Evolutionary conservation across 2,113 vertebrate genomes (phyloP).

Genomic region (Brachionichthys hirsutus): DNA sequence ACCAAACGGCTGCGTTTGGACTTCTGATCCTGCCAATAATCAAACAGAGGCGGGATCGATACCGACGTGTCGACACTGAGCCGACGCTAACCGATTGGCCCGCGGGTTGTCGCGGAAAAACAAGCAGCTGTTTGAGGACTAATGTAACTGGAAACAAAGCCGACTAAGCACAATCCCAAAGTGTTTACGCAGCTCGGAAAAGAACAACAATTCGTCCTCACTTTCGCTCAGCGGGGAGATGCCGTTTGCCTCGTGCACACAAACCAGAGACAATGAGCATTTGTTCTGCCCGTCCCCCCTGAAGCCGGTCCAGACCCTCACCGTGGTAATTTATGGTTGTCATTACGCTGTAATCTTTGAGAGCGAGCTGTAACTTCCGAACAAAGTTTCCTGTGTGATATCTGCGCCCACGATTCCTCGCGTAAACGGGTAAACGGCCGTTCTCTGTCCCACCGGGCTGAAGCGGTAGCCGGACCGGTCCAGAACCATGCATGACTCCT

Average conservation of each 20-base stretch:
- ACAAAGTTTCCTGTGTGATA: constrained; percentile 14
- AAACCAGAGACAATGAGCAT: constrained; percentile 19
- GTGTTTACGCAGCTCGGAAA: constrained; percentile 30
- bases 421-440: constrained; percentile 35
- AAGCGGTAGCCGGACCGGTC: constrained; percentile 52
- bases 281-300: constrained; percentile 15
- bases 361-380: constrained; percentile 12
- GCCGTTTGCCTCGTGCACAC: constrained; percentile 35
- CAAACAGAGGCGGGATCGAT: constrained; percentile 57
- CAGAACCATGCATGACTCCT: constrained; percentile 56
- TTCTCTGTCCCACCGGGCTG: constrained; percentile 45
- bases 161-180: constrained; percentile 40
- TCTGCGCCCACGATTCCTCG: not conserved
- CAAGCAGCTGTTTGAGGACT: constrained; percentile 40
- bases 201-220: constrained; percentile 42
- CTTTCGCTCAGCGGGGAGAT: constrained; percentile 30
- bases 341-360: constrained; percentile 19
- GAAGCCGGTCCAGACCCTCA: constrained; percentile 1
- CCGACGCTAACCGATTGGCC: constrained; percentile 40
- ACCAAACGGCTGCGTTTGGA: no score
- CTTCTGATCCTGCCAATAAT: constrained; percentile 57
- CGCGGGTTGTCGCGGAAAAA: constrained; percentile 28
- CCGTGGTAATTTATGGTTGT: not conserved
- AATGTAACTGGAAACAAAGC: constrained; percentile 39
- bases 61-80: constrained; percentile 54